Evolutionary conservation across 2,888 invertebrate genomes (phyloP), one percentile per base, ranked within the genome.

Genomic region (Brenthis daphne): DNA sequence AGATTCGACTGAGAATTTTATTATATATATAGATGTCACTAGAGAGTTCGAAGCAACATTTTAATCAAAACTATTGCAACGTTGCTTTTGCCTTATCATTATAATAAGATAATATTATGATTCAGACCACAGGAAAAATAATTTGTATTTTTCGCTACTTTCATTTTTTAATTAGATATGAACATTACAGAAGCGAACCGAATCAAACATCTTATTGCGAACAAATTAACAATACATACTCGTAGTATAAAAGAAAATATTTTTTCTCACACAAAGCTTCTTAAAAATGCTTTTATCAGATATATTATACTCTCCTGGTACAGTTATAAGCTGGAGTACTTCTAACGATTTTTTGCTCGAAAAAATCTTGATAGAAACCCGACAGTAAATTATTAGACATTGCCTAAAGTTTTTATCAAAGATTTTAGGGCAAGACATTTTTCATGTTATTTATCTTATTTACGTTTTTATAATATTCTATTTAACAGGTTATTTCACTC

Each of bases 331-430:
- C 74, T 76, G 74, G 66, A 69, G 75, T 73, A 80, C 81, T 79
- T 81, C 79, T 77, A 76, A 81, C 77, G 77, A 80, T 81, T 82
- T 82, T 81, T 82, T 82, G 80, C 81, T 77, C 75, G 76, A 80
- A 76, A 77, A 79, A 77, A 77, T 79, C 77, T 75, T 67, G 79
- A 79, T 80, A 81, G 77, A 77, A 73, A 73, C 70, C 74, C 76
- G 76, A 69, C 75, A 70, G 73, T 79, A 78, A 80, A 80, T 80
- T 82, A 77, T 79, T 76, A 80, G 80, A 79, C 74, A 69, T 69
- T 70, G 71, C 67, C 73, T 65, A 55, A 55, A 75, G 73, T 75
- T 68, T 70, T 65, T 74, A 73, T 70, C 43, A 69, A 64, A 76
- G 71, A 78, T 73, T 71, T 43, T 66, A 64, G 73, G 72, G 76